Evolutionary conservation across 2,888 invertebrate genomes (phyloP), one percentile per base, ranked within the genome.

Genomic region (Ophraella communa): DNA sequence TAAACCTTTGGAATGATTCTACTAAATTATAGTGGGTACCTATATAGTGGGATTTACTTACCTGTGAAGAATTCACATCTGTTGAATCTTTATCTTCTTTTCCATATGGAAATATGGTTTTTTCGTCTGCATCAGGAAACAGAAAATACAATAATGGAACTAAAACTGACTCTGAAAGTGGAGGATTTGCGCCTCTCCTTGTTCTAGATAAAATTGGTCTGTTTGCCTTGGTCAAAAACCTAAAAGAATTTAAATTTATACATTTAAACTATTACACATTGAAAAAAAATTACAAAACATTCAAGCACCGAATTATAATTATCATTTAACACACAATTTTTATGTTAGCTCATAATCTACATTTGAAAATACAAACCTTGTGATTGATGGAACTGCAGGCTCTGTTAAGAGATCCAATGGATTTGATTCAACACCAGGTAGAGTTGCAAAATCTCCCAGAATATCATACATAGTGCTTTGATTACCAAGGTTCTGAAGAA

Each of bases 101-200:
- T 44, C 83, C 80, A 76, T 89, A 89, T 2, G 85, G 84, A 78
- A 83, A 85, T 51, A 81, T 84, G 64, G 85, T 81, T 64, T 88
- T 85, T 62, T 88, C 87, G 70, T 92, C 89, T 61, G 94, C 93
- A 86, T 96, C 95, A 57, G 96, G 96, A 79, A 96, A 96, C 21
- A 96, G 82, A 80, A 90, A 95, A 78, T 91, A 91, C 54, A 96
- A 80, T 72, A 96, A 87, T 44, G 91, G 87, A 79, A 90, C 88
- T 35, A 96, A 82, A 67, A 91, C 84, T 27, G 91, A 90, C 74
- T 91, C 91, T 11, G 90, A 84, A 75, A 96, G 88, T 0, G 95
- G 94, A 0, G 93, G 92, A 62, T 90, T 88, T 3, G 21, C 24
- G n/a, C 88, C 83, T 68, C 81, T 80, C 62, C 69, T 70, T 68